Percentiles rank a stretch among this genome's conserved stretches.
These are phyloP conservation scores for human (Homo sapiens) DNA, from an alignment of 2,113 vertebrate genomes.

Conservation along the genomic window GRCh38 chr1:6979501-6980000, in stretches of 20 bases:
- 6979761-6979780: not conserved
- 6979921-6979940: not conserved
- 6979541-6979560: constrained; percentile 92
- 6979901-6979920: not conserved
- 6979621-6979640: constrained; percentile 89
- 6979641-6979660: constrained; percentile 88
- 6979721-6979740: constrained; percentile 68
- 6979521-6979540: constrained; percentile 89
- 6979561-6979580: constrained; percentile 89
- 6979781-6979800: too few relatives aligned
- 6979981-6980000: not conserved
- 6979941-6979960: fast-evolving
- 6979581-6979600: constrained; percentile 91
- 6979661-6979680: constrained; percentile 83
- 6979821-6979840: too few relatives aligned
- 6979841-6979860: too few relatives aligned
- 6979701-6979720: constrained; percentile 86
- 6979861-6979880: fast-evolving
- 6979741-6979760: constrained; percentile 64
- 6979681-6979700: constrained; percentile 84
- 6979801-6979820: fast-evolving
- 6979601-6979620: constrained; percentile 92
- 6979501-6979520: constrained; percentile 84
- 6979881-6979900: too few relatives aligned
- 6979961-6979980: not conserved